These are phyloP conservation scores for Tachuris rubrigastra DNA, from an alignment of 2,113 vertebrate genomes.

Conservation along the genomic window DNA sequence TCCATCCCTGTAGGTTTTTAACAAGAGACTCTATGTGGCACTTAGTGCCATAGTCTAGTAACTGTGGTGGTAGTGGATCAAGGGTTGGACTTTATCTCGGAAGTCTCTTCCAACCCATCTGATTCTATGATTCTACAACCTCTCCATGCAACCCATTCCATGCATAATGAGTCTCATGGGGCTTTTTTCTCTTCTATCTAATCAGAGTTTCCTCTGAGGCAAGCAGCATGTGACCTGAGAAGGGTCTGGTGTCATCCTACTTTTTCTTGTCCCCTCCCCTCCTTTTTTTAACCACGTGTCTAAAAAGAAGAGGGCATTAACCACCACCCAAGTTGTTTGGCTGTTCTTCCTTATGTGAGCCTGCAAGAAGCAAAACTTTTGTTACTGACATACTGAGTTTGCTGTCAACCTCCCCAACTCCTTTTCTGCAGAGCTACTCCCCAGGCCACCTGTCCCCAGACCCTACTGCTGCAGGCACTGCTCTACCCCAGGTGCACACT, in stretches of 20 bases:
- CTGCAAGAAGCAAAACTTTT: neutral
- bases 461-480: neutral
- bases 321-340: neutral
- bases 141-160: neutral
- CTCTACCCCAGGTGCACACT: neutral
- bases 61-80: too few relatives aligned
- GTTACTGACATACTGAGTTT: rapidly evolving
- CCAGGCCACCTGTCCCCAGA: neutral
- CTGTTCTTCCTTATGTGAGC: neutral
- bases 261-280: neutral
- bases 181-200: neutral
- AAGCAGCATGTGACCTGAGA: neutral
- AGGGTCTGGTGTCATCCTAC: neutral
- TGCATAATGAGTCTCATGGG: neutral
- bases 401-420: neutral
- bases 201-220: neutral
- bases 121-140: neutral
- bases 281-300: neutral
- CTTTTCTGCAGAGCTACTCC: neutral
- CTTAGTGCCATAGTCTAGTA: too few relatives aligned
- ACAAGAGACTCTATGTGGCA: too few relatives aligned
- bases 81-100: too few relatives aligned
- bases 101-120: too few relatives aligned
- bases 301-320: neutral
- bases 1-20: too few relatives aligned